Percentiles rank a stretch among this genome's conserved stretches.
Evolutionary conservation across 2,113 vertebrate genomes (phyloP).

Genomic region (Calidris pugnax): DNA sequence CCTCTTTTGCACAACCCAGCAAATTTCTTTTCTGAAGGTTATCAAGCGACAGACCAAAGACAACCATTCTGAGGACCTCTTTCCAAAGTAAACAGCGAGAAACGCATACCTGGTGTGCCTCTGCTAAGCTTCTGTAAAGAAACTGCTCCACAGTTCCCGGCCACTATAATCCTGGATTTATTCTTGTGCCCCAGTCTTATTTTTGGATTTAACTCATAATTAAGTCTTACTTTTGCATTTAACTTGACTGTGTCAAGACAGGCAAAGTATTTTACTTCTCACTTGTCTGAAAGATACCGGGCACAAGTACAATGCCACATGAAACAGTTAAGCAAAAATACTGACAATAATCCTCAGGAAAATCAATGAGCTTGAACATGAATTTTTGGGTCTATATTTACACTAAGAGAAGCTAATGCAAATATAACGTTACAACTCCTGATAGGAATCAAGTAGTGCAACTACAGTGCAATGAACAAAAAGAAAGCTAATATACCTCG

Average conservation of each 20-base stretch:
- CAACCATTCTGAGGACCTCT: not conserved
- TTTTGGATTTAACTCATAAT: constrained; percentile 48
- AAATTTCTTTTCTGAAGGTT: not conserved
- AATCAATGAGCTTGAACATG: not conserved
- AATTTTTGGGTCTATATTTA: not conserved
- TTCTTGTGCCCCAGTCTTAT: constrained; percentile 11
- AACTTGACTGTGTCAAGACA: not conserved
- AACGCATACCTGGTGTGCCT: not conserved
- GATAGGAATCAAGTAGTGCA: not conserved
- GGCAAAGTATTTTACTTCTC: not conserved
- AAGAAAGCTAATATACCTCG: not conserved
- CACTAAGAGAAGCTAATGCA: not conserved
- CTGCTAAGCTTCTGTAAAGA: not conserved
- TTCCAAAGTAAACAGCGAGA: constrained; percentile 10
- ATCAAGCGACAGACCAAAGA: constrained; percentile 2
- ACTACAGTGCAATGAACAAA: not conserved
- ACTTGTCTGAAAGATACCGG: not conserved
- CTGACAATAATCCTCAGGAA: not conserved
- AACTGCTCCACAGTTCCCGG: not conserved
- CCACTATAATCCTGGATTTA: constrained; percentile 24
- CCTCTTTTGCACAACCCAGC: not conserved
- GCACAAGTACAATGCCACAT: not conserved
- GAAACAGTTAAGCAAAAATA: constrained; percentile 2
- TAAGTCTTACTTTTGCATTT: constrained; percentile 48
- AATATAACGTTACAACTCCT: not conserved